Evolutionary conservation across 1,140 invertebrate genomes (phyloP).

Genomic region (Aphelenchoides avenae): DNA sequence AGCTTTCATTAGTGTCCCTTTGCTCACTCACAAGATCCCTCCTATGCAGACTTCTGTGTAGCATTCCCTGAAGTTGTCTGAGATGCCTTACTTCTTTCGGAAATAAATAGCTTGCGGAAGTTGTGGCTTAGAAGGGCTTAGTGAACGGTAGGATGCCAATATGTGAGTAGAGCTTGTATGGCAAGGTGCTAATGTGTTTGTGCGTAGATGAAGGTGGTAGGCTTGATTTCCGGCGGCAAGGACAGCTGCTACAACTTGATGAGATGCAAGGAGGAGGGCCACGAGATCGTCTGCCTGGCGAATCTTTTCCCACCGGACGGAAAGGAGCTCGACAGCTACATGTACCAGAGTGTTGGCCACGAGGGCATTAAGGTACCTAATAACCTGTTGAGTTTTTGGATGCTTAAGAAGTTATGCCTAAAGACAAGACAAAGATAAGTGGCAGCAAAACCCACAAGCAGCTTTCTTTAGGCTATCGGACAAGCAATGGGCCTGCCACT

Average conservation of each 20-base stretch:
- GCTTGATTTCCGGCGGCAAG: conserved; percentile 90
- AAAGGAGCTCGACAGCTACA: conserved; percentile 92
- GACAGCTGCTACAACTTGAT: conserved; percentile 98
- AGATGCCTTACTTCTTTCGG: neutral
- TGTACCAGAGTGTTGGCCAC: conserved; percentile 96
- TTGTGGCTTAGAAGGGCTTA: conserved; percentile 3
- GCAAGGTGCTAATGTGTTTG: no score
- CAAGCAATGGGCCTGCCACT: conserved; percentile 88
- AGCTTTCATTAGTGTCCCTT: no score
- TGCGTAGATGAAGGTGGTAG: conserved; percentile 87
- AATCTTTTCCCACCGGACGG: conserved; percentile 83
- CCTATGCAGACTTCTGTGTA: neutral
- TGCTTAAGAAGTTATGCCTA: neutral
- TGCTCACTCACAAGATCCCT: neutral
- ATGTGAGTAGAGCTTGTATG: neutral
- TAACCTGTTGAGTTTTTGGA: neutral
- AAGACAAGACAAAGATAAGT: neutral
- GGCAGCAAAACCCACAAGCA: neutral
- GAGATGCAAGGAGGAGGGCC: conserved; percentile 89
- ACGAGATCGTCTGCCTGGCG: conserved; percentile 89
- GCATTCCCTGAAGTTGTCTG: neutral
- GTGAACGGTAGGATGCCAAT: neutral
- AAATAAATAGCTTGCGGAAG: neutral
- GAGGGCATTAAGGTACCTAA: conserved; percentile 72
- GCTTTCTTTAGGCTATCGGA: conserved; percentile 62